Conservation (phyloP, 2,888 invertebrate genomes). For the Metallyticus violacea region DNA sequence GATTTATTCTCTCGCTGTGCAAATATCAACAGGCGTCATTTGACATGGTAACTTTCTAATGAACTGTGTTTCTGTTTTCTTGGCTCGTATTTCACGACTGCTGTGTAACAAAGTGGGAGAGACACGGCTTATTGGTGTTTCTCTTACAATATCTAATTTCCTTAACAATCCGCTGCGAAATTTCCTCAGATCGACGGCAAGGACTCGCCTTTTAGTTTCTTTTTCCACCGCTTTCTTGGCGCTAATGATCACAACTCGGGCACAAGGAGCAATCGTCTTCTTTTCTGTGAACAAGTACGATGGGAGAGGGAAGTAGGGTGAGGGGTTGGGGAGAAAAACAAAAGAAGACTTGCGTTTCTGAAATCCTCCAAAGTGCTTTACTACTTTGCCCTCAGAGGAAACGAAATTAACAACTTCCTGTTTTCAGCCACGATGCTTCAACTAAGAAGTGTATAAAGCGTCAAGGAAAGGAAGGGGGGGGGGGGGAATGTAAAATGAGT, state of each 20-base stretch:
- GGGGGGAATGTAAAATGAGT: neutral
- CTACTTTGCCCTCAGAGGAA: neutral
- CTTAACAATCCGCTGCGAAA: neutral
- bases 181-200: neutral
- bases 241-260: neutral
- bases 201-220: neutral
- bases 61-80: neutral
- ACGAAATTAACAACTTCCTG: neutral
- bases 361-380: neutral
- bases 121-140: neutral
- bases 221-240: neutral
- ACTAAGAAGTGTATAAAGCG: neutral
- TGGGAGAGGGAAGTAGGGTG: neutral
- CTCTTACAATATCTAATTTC: neutral
- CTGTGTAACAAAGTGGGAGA: neutral
- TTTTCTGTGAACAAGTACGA: neutral
- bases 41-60: neutral
- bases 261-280: neutral
- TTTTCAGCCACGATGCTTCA: neutral
- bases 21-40: neutral
- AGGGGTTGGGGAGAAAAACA: neutral
- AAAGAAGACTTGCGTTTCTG: neutral
- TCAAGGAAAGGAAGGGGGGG: neutral
- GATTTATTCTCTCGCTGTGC: neutral
- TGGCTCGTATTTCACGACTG: neutral